Percentiles rank a stretch among this genome's conserved stretches.
Evolutionary conservation across 1,140 invertebrate genomes (phyloP).

Genomic region (Vanessa tameamea): DNA sequence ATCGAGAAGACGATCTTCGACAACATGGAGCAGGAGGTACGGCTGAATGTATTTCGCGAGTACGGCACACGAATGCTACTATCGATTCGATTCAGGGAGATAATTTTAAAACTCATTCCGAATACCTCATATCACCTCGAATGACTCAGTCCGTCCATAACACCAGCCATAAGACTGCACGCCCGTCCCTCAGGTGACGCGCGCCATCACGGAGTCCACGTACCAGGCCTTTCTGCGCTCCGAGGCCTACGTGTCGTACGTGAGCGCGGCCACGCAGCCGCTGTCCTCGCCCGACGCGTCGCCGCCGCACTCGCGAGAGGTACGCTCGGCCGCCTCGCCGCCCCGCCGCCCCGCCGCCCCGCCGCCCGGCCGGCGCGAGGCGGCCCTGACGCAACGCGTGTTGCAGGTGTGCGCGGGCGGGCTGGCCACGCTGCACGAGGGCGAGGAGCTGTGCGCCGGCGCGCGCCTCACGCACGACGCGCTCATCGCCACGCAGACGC

Average conservation of each 20-base stretch:
- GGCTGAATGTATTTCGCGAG: not conserved
- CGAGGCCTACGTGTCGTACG: slow-evolving; percentile 94
- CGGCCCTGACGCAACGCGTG: not conserved
- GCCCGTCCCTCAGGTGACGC: slow-evolving; percentile 84
- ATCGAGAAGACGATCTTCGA: slow-evolving; percentile 82
- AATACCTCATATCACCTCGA: no score
- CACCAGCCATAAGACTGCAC: no score
- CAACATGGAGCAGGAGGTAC: slow-evolving; percentile 81
- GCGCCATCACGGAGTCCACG: slow-evolving; percentile 90
- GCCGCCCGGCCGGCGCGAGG: no score
- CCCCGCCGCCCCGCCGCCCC: slow-evolving; percentile 19
- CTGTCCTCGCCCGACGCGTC: slow-evolving; percentile 78
- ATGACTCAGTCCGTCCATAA: no score
- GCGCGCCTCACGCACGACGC: slow-evolving; percentile 89
- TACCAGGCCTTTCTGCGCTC: slow-evolving; percentile 95
- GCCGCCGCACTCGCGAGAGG: slow-evolving; percentile 57
- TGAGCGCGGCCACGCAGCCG: slow-evolving; percentile 85
- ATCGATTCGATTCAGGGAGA: not conserved
- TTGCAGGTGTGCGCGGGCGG: slow-evolving; percentile 62
- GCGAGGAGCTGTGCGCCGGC: slow-evolving; percentile 74
- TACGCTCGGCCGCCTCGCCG: slow-evolving; percentile 37
- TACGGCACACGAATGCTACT: no score
- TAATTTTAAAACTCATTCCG: no score
- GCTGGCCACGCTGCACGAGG: slow-evolving; percentile 87
- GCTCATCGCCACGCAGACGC: slow-evolving; percentile 88